Conservation (phyloP, 2,888 invertebrate genomes). For the Punctoribates punctum region DNA sequence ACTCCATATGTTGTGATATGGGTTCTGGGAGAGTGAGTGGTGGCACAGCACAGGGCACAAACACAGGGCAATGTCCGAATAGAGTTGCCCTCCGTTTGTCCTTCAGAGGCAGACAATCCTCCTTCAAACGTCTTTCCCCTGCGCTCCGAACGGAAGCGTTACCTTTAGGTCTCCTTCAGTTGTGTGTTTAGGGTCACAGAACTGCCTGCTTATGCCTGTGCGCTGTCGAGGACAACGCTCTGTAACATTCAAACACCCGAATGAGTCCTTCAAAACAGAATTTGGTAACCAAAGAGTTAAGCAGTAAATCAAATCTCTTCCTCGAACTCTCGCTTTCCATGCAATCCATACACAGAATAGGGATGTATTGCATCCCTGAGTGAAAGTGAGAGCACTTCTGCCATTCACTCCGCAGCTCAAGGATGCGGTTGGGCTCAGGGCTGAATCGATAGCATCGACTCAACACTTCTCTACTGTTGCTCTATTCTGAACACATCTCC, state of each 20-base stretch:
- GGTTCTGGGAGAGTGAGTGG: background rate
- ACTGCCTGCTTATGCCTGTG: slow-evolving; percentile 3
- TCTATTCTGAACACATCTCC: background rate
- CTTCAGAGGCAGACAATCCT: slow-evolving; percentile 22
- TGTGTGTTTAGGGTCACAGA: slow-evolving; percentile 25
- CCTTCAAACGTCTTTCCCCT: slow-evolving; percentile 29
- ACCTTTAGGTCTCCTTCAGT: slow-evolving; percentile 9
- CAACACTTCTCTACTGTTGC: background rate
- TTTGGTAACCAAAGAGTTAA: slow-evolving; percentile 34
- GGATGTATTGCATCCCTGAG: background rate
- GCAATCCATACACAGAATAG: background rate
- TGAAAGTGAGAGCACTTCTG: background rate
- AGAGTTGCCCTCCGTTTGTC: slow-evolving; percentile 9
- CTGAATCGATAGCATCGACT: background rate
- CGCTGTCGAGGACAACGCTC: slow-evolving; percentile 21
- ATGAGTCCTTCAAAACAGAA: slow-evolving; percentile 7
- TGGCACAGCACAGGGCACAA: background rate
- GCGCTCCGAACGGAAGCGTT: slow-evolving; percentile 9
- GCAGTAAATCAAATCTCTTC: slow-evolving; percentile 20
- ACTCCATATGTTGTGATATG: background rate
- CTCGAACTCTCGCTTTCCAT: slow-evolving; percentile 9
- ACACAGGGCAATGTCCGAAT: slow-evolving; percentile 8
- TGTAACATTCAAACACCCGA: slow-evolving; percentile 21
- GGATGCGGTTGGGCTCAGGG: background rate
- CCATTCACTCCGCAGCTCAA: background rate